A percentile compares a stretch with the other conserved stretches of the same genome.
These are phyloP conservation scores for Orius laevigatus DNA, from an alignment of 1,140 invertebrate genomes.

Conservation along the genomic window DNA sequence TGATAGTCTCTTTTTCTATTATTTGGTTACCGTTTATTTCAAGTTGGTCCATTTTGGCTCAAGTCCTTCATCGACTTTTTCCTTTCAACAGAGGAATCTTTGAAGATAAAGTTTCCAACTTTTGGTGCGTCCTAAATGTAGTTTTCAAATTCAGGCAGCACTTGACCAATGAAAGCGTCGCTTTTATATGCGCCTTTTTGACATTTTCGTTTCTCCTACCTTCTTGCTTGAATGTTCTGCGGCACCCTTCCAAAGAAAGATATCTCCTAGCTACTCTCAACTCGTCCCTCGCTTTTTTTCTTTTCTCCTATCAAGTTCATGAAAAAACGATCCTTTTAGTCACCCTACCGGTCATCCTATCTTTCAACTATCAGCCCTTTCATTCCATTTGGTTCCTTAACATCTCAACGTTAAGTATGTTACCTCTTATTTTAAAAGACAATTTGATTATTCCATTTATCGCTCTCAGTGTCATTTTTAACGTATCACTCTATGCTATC, in stretches of 20 bases:
- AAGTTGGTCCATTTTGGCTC: conserved; percentile 33
- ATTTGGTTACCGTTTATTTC: conserved; percentile 78
- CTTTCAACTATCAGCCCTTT: conserved; percentile 54
- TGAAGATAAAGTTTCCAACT: conserved; percentile 97
- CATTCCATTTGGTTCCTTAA: conserved; percentile 71
- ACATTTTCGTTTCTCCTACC: conserved; percentile 56
- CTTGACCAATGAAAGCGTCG: conserved; percentile 49
- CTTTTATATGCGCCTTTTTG: conserved; percentile 48
- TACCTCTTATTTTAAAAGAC: conserved; percentile 78
- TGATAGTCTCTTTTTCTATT: conserved; percentile 53
- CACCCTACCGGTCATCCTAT: conserved; percentile 55
- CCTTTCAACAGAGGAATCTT: conserved; percentile 86
- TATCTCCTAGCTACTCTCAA: conserved; percentile 58
- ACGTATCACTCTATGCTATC: conserved; percentile 4
- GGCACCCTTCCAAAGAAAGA: conserved; percentile 50
- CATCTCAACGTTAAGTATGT: conserved; percentile 75
- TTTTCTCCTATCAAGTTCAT: conserved; percentile 97
- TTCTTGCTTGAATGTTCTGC: conserved; percentile 55
- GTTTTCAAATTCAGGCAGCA: conserved; percentile 59
- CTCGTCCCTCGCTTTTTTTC: conserved; percentile 77
- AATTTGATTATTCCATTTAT: conserved; percentile 50
- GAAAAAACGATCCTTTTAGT: conserved; percentile 92
- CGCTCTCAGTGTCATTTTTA: conserved; percentile 40
- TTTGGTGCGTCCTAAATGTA: conserved; percentile 89
- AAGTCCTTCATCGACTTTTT: conserved; percentile 70